These are phyloP conservation scores for Pseudomugil gertrudae DNA, from an alignment of 2,797 vertebrate genomes.

Conservation along the genomic window DNA sequence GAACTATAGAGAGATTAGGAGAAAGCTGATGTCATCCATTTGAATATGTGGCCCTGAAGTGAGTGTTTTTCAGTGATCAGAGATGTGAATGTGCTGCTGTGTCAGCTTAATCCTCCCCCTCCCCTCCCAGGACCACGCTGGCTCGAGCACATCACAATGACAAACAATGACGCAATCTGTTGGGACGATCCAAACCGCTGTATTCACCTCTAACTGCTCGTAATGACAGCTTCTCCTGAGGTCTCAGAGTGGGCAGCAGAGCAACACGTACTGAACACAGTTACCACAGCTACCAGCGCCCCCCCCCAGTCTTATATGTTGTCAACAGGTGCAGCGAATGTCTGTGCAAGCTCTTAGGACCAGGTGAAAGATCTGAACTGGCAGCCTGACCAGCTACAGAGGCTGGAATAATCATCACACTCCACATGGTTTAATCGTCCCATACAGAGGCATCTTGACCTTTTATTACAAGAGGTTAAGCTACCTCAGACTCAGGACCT, in stretches of 20 bases:
- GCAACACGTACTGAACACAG: constrained; percentile 17
- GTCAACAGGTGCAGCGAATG: constrained; percentile 36
- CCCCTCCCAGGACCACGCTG: constrained; percentile 41
- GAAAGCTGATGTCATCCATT: constrained; percentile 75
- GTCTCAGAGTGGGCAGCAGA: constrained; percentile 21
- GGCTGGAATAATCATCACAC: constrained; percentile 56
- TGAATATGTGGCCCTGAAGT: constrained; percentile 47
- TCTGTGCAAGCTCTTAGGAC: constrained; percentile 16
- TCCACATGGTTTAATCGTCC: constrained; percentile 54
- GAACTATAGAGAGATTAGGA: constrained; percentile 61
- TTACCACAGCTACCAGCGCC: not conserved
- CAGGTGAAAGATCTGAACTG: constrained; percentile 52
- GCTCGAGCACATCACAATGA: constrained; percentile 59
- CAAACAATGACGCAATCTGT: constrained; percentile 76
- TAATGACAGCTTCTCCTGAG: constrained; percentile 16
- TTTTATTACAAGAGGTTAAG: constrained; percentile 57
- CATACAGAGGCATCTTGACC: constrained; percentile 45
- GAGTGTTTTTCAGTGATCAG: constrained; percentile 58
- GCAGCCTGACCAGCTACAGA: constrained; percentile 40
- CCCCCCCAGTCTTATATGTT: not conserved
- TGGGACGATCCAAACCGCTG: constrained; percentile 28
- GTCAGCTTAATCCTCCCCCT: constrained; percentile 79
- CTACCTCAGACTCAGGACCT: constrained; percentile 39
- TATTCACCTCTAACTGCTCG: constrained; percentile 37
- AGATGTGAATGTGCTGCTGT: constrained; percentile 69